These are phyloP conservation scores for Idaea straminata DNA, from an alignment of 2,888 invertebrate genomes.

Conservation along the genomic window DNA sequence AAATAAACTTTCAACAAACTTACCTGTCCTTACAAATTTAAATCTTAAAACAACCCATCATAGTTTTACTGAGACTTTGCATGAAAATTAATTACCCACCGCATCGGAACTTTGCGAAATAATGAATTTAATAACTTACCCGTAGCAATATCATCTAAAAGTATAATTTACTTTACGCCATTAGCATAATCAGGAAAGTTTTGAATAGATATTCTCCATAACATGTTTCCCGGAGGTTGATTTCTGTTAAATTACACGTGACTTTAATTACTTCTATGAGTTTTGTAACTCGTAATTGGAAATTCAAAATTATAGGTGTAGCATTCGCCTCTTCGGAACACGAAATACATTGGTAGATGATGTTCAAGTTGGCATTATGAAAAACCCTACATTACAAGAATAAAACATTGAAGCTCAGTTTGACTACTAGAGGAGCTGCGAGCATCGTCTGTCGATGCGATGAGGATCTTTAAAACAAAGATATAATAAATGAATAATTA, in stretches of 20 bases:
- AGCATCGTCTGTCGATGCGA: too few species aligned
- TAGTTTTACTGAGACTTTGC: constrained; percentile 4
- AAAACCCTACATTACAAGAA: too few species aligned
- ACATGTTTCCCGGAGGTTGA: neutral
- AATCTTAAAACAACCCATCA: constrained; percentile 1
- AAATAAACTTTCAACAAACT: neutral
- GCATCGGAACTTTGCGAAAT: constrained; percentile 23
- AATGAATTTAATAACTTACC: constrained; percentile 25
- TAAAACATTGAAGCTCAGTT: too few species aligned
- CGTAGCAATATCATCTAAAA: constrained; percentile 20
- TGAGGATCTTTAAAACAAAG: too few species aligned
- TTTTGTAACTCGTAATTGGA: neutral
- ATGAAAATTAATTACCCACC: constrained; percentile 23
- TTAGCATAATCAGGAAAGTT: constrained; percentile 17
- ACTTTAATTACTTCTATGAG: neutral
- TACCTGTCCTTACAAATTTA: neutral
- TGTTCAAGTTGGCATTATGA: too few species aligned
- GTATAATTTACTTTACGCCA: constrained; percentile 17
- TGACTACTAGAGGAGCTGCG: too few species aligned
- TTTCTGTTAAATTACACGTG: neutral
- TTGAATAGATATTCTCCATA: constrained; percentile 7
- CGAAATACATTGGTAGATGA: too few species aligned
- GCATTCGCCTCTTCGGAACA: too few species aligned
- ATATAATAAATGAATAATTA: too few species aligned
- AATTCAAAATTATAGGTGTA: neutral